Evolutionary conservation across 2,888 invertebrate species (phyloP), one percentile per base, ranked within the genome.

Genomic region (Magallana nippona): DNA sequence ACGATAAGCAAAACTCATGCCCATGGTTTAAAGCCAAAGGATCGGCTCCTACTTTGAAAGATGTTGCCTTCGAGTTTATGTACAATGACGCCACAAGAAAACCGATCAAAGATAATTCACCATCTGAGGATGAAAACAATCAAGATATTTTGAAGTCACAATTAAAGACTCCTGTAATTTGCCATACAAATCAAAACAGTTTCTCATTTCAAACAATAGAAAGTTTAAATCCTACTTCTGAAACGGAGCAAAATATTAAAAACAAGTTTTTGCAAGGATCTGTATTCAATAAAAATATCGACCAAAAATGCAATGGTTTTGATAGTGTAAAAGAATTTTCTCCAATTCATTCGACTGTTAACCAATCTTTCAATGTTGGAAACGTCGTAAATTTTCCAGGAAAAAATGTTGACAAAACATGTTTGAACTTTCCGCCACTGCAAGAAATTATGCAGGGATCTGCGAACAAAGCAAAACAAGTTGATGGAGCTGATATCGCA

Each of bases 31-130:
- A n/a, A 62, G 56, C 55, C 55, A 78, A 56, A 78, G n/a, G 10
- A 15, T 27, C 78, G 19, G 55, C 78, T 8, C 78, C 78, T 55
- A 78, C 78, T 11, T 55, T 78, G 11, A 55, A 78, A 22, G 78
- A 55, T 55, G 78, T 56, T 44, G 55, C 78, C 19, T 15, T 55
- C 17, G 55, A 78, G 22, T 55, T 55, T 13, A 78, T 55, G 78
- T 13, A 71, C 5, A 17, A 22, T 32, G 32, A 22, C 5, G 22
- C 3, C 13, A 27, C 71, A 32, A 32, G 32, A 27, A 60, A n/a
- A 60, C 3, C 71, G 22, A 32, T 27, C 22, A 27, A 10, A 19
- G 19, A 1, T n/a, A 19, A 15, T 3, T 60, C n/a, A 27, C 11
- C 15, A 71, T 13, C 15, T 22, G 22, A 27, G 15, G 71, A 10